Conservation (phyloP, 2,113 vertebrate species). For the Trinectes maculatus region DNA sequence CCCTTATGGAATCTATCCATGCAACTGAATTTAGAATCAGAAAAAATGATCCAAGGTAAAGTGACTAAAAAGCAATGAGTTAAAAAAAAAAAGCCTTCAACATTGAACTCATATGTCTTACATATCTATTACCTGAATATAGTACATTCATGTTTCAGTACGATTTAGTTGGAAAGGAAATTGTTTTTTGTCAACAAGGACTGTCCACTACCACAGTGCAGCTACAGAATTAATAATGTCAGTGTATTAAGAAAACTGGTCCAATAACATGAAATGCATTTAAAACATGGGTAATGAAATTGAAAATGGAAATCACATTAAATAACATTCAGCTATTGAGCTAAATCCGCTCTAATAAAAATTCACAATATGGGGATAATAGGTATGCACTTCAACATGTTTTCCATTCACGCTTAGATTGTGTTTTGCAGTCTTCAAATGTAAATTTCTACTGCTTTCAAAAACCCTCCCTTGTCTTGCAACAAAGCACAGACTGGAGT, state of each 20-base stretch:
- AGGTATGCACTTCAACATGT: background rate
- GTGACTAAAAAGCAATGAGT: constrained; percentile 14
- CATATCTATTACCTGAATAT: too few relatives aligned
- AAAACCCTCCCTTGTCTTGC: background rate
- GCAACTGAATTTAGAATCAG: background rate
- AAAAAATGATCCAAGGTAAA: constrained; percentile 49
- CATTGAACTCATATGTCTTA: background rate
- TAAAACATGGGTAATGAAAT: too few relatives aligned
- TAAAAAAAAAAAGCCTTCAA: background rate
- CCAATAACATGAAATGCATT: constrained; percentile 10
- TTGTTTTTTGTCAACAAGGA: background rate
- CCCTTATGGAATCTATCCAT: background rate
- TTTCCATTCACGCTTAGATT: background rate
- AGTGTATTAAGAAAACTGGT: constrained; percentile 46
- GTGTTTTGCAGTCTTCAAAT: background rate
- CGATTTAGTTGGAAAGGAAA: background rate
- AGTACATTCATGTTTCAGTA: background rate
- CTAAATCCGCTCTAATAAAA: background rate
- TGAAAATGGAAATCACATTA: background rate
- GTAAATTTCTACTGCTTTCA: constrained; percentile 2
- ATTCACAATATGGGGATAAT: background rate
- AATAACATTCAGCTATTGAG: constrained; percentile 12
- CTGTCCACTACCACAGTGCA: background rate
- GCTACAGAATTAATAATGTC: background rate
- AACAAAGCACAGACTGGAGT: constrained; percentile 29